Percentiles rank a stretch among this genome's conserved stretches.
These are phyloP conservation scores for Drosophila recens DNA, from an alignment of 2,888 invertebrate species.

Conservation along the genomic window DNA sequence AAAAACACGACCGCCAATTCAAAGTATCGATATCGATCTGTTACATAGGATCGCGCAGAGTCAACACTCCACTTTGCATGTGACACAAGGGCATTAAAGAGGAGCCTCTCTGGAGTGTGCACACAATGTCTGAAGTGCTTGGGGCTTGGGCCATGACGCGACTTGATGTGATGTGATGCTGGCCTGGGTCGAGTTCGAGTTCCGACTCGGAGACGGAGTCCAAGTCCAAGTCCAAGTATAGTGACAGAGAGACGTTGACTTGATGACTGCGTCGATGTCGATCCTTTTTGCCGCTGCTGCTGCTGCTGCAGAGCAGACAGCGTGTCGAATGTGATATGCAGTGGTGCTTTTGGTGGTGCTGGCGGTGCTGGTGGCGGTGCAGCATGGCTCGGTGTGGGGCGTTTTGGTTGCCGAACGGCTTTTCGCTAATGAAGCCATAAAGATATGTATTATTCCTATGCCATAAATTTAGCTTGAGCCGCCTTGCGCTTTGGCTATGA, in stretches of 20 bases:
- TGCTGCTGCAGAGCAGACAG: conserved; percentile 69
- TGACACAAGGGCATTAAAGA: conserved; percentile 59
- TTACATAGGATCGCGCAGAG: conserved; percentile 34
- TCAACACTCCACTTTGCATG: conserved; percentile 36
- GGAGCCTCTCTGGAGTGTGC: conserved; percentile 65
- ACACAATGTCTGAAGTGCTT: conserved; percentile 74
- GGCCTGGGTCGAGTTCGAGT: conserved; percentile 12
- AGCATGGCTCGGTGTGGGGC: conserved; percentile 35
- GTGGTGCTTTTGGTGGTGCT: conserved; percentile 10
- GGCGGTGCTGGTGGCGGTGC: conserved; percentile 10
- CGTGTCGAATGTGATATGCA: conserved; percentile 72
- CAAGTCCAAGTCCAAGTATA: conserved; percentile 31
- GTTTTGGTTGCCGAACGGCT: conserved; percentile 61
- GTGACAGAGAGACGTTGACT: conserved; percentile 46
- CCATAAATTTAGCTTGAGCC: conserved; percentile 72
- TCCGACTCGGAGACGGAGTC: conserved; percentile 8
- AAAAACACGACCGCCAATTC: too few species aligned
- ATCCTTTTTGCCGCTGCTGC: conserved; percentile 60
- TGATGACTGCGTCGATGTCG: conserved; percentile 69
- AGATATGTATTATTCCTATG: conserved; percentile 80
- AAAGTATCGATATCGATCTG: too few species aligned
- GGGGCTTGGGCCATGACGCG: conserved; percentile 47
- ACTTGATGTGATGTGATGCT: conserved; percentile 41
- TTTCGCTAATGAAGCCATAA: conserved; percentile 85
- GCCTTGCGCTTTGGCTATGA: conserved; percentile 53